phyloP scores from a whole-genome alignment of 2,797 vertebrate species.

The Halcyon smyrnensis region DNA sequence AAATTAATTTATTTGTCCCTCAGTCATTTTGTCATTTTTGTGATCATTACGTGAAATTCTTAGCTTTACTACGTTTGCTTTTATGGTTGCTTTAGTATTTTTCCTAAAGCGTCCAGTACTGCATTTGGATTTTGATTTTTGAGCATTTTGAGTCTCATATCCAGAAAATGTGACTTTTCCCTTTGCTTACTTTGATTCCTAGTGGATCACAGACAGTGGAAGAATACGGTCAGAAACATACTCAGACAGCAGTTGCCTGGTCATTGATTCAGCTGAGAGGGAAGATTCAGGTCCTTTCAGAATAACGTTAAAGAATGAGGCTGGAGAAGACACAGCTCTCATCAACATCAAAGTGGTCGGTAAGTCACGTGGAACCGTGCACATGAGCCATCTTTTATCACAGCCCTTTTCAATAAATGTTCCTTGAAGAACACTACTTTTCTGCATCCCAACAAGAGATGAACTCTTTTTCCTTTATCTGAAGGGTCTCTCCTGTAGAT shows the following conservation, averaged over 20 bases:
- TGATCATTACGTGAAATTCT: neutral
- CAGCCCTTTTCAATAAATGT: neutral
- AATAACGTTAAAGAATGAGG: constrained; percentile 95
- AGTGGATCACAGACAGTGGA: constrained; percentile 91
- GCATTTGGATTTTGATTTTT: neutral
- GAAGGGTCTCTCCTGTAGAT: neutral
- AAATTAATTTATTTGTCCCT: neutral
- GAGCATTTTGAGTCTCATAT: neutral
- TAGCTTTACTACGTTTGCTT: neutral
- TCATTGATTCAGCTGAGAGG: constrained; percentile 92
- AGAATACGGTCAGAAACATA: constrained; percentile 90
- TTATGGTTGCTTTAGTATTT: neutral
- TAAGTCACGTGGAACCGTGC: constrained; percentile 74
- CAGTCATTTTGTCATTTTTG: neutral
- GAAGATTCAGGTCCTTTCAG: constrained; percentile 93
- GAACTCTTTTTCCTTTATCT: neutral
- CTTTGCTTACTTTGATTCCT: constrained; percentile 8
- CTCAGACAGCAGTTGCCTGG: constrained; percentile 91
- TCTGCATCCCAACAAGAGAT: neutral
- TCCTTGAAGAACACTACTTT: neutral
- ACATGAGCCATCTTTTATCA: neutral
- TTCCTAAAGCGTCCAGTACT: neutral
- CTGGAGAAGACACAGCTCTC: constrained; percentile 90
- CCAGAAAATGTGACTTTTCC: neutral
- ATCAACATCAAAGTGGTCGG: constrained; percentile 97